Percentiles rank a stretch among this genome's conserved stretches.
phyloP scores from a whole-genome alignment of 2,113 vertebrate species.

The Microtus richardsoni region DNA sequence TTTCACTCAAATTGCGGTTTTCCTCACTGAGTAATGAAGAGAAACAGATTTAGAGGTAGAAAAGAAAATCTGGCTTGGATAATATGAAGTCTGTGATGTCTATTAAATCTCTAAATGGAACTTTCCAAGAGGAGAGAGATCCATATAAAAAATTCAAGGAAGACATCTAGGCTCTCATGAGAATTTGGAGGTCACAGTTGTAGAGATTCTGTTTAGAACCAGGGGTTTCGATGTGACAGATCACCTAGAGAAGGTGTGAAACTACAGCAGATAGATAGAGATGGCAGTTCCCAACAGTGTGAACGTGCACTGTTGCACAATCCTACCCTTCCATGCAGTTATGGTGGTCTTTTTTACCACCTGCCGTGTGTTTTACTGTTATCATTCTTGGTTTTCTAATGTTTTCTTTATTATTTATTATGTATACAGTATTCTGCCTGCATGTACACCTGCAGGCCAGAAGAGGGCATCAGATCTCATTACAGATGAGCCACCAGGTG shows the following conservation, averaged over 20 bases:
- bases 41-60: not conserved
- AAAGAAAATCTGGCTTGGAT: not conserved
- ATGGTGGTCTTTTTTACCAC: not conserved
- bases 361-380: not conserved
- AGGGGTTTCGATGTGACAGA: not conserved
- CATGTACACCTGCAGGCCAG: too few species aligned
- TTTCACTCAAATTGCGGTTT: not conserved
- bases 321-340: not conserved
- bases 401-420: too few species aligned
- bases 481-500: too few species aligned
- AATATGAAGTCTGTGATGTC: not conserved
- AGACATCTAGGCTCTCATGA: not conserved
- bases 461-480: too few species aligned
- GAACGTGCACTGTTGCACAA: not conserved
- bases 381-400: too few species aligned
- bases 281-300: not conserved
- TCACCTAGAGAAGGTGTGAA: not conserved
- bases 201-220: not conserved
- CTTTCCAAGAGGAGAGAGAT: not conserved
- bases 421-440: too few species aligned
- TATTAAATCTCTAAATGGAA: not conserved
- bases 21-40: not conserved
- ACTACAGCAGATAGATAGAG: constrained; percentile 1
- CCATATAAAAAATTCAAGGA: not conserved
- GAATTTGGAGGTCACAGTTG: not conserved